Base-by-base conservation (phyloP, 2,797 vertebrate species). In the Crocidura indochinensis region DNA sequence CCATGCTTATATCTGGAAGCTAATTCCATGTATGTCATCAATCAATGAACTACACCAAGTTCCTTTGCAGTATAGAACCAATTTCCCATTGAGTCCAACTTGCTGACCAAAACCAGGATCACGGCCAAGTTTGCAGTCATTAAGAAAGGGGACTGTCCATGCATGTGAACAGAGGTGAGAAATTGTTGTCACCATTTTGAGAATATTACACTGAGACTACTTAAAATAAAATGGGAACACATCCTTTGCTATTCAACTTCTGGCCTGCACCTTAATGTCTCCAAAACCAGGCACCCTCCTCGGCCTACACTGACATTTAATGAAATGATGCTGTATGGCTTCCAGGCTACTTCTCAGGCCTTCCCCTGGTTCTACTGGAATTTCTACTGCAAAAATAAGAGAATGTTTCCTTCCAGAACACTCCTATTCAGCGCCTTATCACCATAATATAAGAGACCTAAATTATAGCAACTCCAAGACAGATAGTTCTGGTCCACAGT, bases 211-310 rank as follows among this genome's bases (percentile, higher is more conserved):
- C 27, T 29, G 56, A 26, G 47, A 0, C 69, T 31, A 44, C 17
- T 62, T 60, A 51, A 87, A 62, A 73, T 60, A 46, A 83, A 83
- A 83, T 11, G n/a, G 27, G 49, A 74, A 79, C 46, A 22, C 72
- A 84, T 20, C 49, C 12, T 65, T 65, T 38, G 65, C 11, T 17
- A 56, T 19, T 19, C 15, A 17, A 56, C 53, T 56, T 56, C 53
- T 56, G 53, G 15, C 12, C 53, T 56, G 53, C 15, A 51, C 15
- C 51, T 51, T 5, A 56, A 17, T 56, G 53, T 56, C 53, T 56
- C 12, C 12, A 56, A 56, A 56, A 15, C 12, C 53, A 56, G 53
- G 53, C 53, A 56, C 53, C 53, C 15, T 56, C 12, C 53, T 56
- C 53, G 2, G 53, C 15, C 53, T 56, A 17, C 53, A 56, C 10